These are phyloP conservation scores for Gymnocypris eckloni DNA, from an alignment of 2,797 vertebrate genomes.

Conservation along the genomic window DNA sequence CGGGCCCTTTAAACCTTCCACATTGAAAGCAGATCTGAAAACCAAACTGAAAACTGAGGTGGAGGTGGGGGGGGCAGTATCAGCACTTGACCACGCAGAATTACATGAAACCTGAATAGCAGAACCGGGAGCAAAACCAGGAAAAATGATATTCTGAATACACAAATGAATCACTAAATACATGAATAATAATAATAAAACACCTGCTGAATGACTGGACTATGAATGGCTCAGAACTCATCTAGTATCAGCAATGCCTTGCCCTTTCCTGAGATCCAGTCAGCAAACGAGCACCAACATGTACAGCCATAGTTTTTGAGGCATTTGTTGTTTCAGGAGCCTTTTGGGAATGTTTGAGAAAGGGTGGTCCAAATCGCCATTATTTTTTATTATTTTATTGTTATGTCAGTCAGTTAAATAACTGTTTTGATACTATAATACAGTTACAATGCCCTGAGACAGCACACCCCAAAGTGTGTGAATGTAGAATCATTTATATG, in stretches of 20 bases:
- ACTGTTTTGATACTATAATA: neutral
- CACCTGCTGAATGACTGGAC: neutral
- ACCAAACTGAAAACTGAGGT: slow-evolving; percentile 80
- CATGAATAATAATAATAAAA: too few relatives aligned
- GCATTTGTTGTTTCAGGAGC: neutral
- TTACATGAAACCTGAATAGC: slow-evolving; percentile 72
- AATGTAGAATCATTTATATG: neutral
- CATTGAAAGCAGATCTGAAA: slow-evolving; percentile 85
- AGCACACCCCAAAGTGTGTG: neutral
- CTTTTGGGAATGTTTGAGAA: neutral
- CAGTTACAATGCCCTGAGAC: neutral
- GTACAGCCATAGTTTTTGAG: neutral
- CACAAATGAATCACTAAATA: neutral
- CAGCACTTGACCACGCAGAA: slow-evolving; percentile 76
- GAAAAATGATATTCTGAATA: neutral
- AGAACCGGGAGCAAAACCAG: neutral
- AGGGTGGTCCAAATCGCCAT: neutral
- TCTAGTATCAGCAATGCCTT: slow-evolving; percentile 35
- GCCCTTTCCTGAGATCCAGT: slow-evolving; percentile 50
- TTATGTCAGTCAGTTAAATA: slow-evolving; percentile 12
- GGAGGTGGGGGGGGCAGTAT: slow-evolving; percentile 79
- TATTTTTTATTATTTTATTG: neutral
- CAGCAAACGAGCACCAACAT: slow-evolving; percentile 39
- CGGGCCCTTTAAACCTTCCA: slow-evolving; percentile 72
- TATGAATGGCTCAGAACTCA: slow-evolving; percentile 25